phyloP scores from a whole-genome alignment of 2,797 vertebrate genomes.

The Lagodon rhomboides region DNA sequence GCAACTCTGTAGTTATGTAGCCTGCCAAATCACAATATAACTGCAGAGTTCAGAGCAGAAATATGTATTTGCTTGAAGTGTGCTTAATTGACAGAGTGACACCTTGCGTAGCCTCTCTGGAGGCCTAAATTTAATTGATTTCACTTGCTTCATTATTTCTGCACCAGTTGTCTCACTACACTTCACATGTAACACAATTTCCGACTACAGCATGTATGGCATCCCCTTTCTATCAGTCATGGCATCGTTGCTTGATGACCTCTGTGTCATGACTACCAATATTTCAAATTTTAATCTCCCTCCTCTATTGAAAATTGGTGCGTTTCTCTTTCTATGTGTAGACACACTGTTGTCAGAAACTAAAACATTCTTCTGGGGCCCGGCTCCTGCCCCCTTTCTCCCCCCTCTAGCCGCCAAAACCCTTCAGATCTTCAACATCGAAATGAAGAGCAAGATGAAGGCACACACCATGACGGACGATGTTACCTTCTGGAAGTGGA shows the following conservation, averaged over 20 bases:
- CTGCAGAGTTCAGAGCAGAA: neutral
- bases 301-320: constrained; percentile 62
- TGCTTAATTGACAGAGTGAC: constrained; percentile 10
- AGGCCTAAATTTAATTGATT: constrained; percentile 10
- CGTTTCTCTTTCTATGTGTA: constrained; percentile 36
- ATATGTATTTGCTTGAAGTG: neutral
- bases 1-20: neutral
- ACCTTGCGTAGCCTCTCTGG: constrained; percentile 14
- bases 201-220: constrained; percentile 74
- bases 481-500: constrained; percentile 99
- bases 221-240: constrained; percentile 70
- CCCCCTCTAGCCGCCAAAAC: constrained; percentile 93
- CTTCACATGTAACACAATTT: constrained; percentile 51
- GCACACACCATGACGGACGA: constrained; percentile 99
- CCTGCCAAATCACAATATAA: neutral
- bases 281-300: constrained; percentile 67
- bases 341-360: constrained; percentile 6
- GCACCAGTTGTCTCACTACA: constrained; percentile 29
- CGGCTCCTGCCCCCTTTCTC: constrained; percentile 53
- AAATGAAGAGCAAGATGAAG: constrained; percentile 99
- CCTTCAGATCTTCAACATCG: constrained; percentile 99
- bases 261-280: constrained; percentile 71
- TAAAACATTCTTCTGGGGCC: constrained; percentile 55
- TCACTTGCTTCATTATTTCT: constrained; percentile 3
- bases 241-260: constrained; percentile 73